Evolutionary conservation across 1,140 invertebrate species (phyloP), one percentile per base, ranked within the genome.

Genomic region (Drosophila lowei): DNA sequence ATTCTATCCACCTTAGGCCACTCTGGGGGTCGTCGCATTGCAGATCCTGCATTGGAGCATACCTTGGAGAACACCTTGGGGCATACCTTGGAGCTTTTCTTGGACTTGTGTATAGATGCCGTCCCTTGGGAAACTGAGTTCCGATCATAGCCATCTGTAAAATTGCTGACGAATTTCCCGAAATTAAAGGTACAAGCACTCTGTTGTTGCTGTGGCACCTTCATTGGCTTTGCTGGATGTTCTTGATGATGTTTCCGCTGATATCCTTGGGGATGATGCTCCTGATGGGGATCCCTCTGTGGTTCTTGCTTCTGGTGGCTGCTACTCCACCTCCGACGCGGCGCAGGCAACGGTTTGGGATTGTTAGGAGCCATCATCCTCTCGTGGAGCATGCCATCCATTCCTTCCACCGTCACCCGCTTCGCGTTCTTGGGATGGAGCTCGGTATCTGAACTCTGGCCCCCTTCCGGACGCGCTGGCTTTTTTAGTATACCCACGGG

Each of bases 401-500:
- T 2, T 2, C 21, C n/a, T 4, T 6, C 23, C 11, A 11, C 48
- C 15, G 50, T 49, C 16, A 52, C 43, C 15, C 30, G 18, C 2
- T 72, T 64, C 8, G 7, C 2, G 13, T 15, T 57, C 6, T 7
- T 8, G 6, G 49, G 3, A 34, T 43, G n/a, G 0, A 34, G 11
- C n/a, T 21, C 48, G 1, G 41, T 52, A 3, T 16, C 16, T n/a
- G 5, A 9, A 6, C n/a, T 28, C 18, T 9, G 55, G 1, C 18
- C 43, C 21, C 16, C 3, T 1, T 48, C 61, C 1, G 6, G 11
- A 0, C 55, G 16, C 3, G 38, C 6, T 2, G 44, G 2, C 3
- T 44, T 75, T 25, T 75, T 75, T 2, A 75, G 6, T 23, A 75
- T 75, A 23, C 61, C 30, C 7, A 43, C 30, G 6, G 65, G 58